Conservation (phyloP, 2,113 vertebrate genomes). For the Balaenoptera acutorostrata region DNA sequence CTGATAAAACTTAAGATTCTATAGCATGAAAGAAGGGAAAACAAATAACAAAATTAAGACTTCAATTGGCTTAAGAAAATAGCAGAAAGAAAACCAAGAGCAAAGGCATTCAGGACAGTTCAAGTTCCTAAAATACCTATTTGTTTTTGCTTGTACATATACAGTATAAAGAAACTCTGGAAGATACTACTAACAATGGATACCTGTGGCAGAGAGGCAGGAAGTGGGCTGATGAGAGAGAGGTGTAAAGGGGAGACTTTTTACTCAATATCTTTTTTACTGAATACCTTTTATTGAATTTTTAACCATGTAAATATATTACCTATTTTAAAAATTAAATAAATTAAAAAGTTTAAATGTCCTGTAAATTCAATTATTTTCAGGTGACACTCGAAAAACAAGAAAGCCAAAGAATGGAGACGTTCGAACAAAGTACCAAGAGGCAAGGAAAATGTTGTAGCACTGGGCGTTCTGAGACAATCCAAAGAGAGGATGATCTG, state of each 20-base stretch:
- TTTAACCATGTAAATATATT: neutral
- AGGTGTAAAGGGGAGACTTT: neutral
- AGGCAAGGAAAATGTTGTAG: neutral
- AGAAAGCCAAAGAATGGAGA: neutral
- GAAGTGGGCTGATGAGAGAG: neutral
- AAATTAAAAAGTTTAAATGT: neutral
- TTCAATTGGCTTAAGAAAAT: neutral
- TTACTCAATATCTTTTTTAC: neutral
- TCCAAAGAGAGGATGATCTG: neutral
- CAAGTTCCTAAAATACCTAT: neutral
- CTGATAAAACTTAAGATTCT: neutral
- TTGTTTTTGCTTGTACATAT: neutral
- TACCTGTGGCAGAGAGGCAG: neutral
- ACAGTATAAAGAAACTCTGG: neutral
- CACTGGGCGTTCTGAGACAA: neutral
- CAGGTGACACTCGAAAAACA: neutral
- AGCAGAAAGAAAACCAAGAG: neutral
- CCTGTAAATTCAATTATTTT: neutral
- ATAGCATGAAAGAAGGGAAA: neutral
- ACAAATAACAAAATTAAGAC: conserved; percentile 4
- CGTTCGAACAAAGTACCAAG: neutral
- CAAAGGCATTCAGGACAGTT: neutral
- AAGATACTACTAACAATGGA: neutral
- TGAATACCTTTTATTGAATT: neutral
- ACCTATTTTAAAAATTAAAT: neutral